Conservation (phyloP, 2,113 vertebrate species). For the Pseudorhombus dupliciocellatus region DNA sequence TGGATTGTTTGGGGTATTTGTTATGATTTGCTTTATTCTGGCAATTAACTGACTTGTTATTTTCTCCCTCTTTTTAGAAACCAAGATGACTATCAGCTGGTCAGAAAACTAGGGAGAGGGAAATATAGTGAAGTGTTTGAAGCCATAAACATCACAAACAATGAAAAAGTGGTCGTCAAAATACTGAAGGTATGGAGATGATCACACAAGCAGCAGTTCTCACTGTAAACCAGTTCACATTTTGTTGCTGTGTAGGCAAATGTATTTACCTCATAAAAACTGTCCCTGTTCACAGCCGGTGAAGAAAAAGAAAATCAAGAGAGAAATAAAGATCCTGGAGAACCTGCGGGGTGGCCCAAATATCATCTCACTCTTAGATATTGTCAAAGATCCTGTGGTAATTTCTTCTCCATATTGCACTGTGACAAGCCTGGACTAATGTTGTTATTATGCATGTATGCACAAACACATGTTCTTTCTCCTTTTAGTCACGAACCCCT, state of each 20-base stretch:
- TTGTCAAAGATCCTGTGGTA: conserved; percentile 90
- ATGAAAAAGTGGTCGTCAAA: conserved; percentile 99
- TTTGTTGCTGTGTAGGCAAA: neutral
- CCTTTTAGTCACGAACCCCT: conserved; percentile 85
- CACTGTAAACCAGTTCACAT: neutral
- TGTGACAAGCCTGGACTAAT: neutral
- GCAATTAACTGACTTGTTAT: neutral
- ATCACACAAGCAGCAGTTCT: neutral
- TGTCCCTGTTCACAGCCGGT: conserved; percentile 78
- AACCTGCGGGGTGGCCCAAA: conserved; percentile 88
- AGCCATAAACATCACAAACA: conserved; percentile 91
- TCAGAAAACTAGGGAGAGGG: conserved; percentile 88
- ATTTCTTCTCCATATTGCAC: conserved; percentile 4
- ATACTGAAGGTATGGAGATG: conserved; percentile 91
- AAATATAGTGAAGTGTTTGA: conserved; percentile 91
- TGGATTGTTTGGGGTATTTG: neutral
- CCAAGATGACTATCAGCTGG: conserved; percentile 89
- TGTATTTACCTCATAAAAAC: neutral
- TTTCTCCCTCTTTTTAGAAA: conserved; percentile 73
- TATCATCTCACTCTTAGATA: conserved; percentile 88
- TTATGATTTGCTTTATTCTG: neutral
- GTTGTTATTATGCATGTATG: neutral
- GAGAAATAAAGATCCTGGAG: conserved; percentile 90
- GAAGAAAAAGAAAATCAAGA: conserved; percentile 92
- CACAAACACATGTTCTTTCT: neutral